A percentile compares a stretch with the other conserved stretches of the same genome.
phyloP scores from a whole-genome alignment of 1,140 invertebrate genomes.

The Acromyrmex heyeri region DNA sequence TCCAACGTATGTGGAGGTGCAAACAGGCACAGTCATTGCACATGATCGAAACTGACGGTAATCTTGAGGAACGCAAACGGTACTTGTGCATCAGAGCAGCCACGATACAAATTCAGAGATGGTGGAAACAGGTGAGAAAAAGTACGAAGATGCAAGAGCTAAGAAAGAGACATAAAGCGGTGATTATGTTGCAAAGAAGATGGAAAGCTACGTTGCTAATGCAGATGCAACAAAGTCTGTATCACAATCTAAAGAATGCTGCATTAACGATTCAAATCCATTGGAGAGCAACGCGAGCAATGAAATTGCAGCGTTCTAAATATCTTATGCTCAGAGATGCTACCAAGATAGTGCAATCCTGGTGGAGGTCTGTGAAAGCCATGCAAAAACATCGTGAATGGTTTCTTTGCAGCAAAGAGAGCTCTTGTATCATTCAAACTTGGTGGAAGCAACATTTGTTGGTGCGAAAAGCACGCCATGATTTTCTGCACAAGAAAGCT shows the following conservation, averaged over 20 bases:
- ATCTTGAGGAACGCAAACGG: slow-evolving; percentile 50
- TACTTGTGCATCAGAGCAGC: slow-evolving; percentile 75
- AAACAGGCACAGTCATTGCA: slow-evolving; percentile 60
- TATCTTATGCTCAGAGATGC: slow-evolving; percentile 79
- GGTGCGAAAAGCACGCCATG: slow-evolving; percentile 80
- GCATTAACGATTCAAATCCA: slow-evolving; percentile 87
- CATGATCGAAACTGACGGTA: background rate
- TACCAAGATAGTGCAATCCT: slow-evolving; percentile 82
- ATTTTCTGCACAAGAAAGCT: slow-evolving; percentile 82
- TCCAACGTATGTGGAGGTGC: slow-evolving; percentile 76
- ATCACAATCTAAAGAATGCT: slow-evolving; percentile 75
- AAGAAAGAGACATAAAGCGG: slow-evolving; percentile 30
- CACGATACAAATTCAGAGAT: slow-evolving; percentile 82
- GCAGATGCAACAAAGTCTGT: slow-evolving; percentile 70
- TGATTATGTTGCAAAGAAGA: slow-evolving; percentile 15
- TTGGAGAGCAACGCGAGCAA: slow-evolving; percentile 86
- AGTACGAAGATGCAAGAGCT: slow-evolving; percentile 63
- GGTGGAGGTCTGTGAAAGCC: slow-evolving; percentile 81
- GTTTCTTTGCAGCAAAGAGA: slow-evolving; percentile 81
- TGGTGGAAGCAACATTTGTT: slow-evolving; percentile 82
- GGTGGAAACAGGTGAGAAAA: slow-evolving; percentile 83
- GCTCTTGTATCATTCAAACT: slow-evolving; percentile 85
- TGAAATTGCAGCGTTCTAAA: slow-evolving; percentile 76
- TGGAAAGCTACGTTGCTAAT: slow-evolving; percentile 40
- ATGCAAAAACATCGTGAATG: slow-evolving; percentile 81